Conservation (phyloP, 2,888 invertebrate species). For the Napeogenes sylphis region DNA sequence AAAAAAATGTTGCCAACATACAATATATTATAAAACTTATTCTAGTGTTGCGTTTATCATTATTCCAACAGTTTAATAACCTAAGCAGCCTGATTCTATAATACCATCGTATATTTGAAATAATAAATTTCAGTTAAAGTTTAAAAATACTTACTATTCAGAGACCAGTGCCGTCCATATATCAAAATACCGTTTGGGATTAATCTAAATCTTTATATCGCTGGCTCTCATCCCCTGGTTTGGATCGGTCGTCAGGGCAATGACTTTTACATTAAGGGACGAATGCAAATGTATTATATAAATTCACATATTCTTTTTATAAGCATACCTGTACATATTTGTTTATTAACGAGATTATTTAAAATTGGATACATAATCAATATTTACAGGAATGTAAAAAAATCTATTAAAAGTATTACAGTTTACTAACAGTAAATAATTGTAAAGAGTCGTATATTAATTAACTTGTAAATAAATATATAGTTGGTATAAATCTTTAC, state of each 20-base stretch:
- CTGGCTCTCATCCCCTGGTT: constrained; percentile 52
- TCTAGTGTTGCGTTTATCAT: too few species aligned
- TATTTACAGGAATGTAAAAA: too few species aligned
- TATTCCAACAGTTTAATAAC: too few species aligned
- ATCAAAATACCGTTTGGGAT: constrained; percentile 50
- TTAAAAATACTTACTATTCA: constrained; percentile 49
- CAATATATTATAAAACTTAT: too few species aligned
- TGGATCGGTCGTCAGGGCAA: constrained; percentile 45
- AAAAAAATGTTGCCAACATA: too few species aligned
- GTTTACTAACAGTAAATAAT: background rate
- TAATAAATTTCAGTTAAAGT: constrained; percentile 6
- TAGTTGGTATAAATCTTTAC: background rate
- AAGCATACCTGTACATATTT: too few species aligned
- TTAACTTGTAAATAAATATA: background rate
- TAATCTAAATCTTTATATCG: constrained; percentile 59
- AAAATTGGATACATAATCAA: too few species aligned
- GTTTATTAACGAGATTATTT: too few species aligned
- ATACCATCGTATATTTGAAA: too few species aligned
- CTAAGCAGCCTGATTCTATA: too few species aligned
- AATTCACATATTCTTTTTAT: too few species aligned
- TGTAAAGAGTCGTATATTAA: background rate
- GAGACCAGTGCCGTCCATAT: constrained; percentile 51
- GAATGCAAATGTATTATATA: background rate
- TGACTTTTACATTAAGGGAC: constrained; percentile 42
- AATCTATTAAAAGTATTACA: too few species aligned